Base-by-base conservation (phyloP, 37 sponge, comb jelly and placozoan species). In the Ianthella basta region DNA sequence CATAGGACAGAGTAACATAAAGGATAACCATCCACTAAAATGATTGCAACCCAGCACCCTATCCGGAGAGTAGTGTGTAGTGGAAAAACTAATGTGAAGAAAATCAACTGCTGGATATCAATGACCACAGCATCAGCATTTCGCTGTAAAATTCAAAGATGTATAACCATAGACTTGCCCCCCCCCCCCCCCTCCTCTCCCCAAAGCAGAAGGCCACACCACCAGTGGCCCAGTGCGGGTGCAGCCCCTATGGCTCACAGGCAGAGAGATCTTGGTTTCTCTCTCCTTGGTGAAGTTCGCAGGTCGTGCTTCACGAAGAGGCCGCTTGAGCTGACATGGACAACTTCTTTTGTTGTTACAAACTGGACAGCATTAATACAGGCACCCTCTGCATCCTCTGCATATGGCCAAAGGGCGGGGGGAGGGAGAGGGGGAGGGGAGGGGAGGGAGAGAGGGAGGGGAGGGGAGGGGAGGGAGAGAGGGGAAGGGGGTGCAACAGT, bases 261-360 rank as follows among this genome's bases (percentile, higher is more conserved):
- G 27, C 70, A 69, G 70, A 69, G 34, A 34, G 34, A 29, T 69
- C 27, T 69, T 33, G 64, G 24, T 12, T 29, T 61, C 64, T 61
- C 64, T 10, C 29, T 29, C 4, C 64, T 61, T 61, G 64, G 64
- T 61, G 24, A 4, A 4, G 38, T 40, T 19, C 92, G 44, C 44
- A 91, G 59, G 83, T 94, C 95, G 89, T 89, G 89, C 24, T 92
- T 1, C 39, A 87, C 88, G 15, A 94, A 90, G 20, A 72, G 89
- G 4, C 95, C 93, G 33, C 67, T 68, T 23, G 88, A 89, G 29
- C 90, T 89, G 55, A 84, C 80, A 34, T 88, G 64, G 23, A 91
- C 65, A 0, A 94, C 82, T 30, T 91, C 92, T 3, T 67, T 57
- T 25, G 66, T 64, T 25, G 74, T n/a, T 0, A 53, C 74, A 35